Percentiles rank a stretch among this genome's conserved stretches.
Evolutionary conservation across 2,113 vertebrate species (phyloP).

Genomic region (Pituophis catenifer): DNA sequence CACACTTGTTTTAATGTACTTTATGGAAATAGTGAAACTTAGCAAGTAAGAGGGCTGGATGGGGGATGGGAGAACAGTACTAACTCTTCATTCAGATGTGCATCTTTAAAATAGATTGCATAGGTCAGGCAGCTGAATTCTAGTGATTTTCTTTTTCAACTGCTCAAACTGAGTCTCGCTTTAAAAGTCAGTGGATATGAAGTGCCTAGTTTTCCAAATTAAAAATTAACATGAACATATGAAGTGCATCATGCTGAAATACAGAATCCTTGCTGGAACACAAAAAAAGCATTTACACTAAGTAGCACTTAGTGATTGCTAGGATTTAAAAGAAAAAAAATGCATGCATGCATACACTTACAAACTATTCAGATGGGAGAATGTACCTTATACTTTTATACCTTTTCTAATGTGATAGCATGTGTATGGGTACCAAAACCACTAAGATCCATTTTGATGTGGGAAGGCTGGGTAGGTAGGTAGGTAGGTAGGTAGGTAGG

Average conservation of each 20-base stretch:
- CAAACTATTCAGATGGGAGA: not conserved
- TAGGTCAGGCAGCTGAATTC: conserved; percentile 58
- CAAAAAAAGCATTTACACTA: conserved; percentile 70
- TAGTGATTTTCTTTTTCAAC: conserved; percentile 44
- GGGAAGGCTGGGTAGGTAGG: not conserved
- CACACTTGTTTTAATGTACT: conserved; percentile 92
- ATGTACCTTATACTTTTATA: not conserved
- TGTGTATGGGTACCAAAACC: not conserved
- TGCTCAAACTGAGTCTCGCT: conserved; percentile 51
- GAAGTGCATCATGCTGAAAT: conserved; percentile 71
- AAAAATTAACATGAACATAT: conserved; percentile 71
- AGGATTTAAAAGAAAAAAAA: conserved; percentile 28
- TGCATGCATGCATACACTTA: not conserved
- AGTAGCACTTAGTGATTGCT: conserved; percentile 62
- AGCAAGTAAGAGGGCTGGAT: conserved; percentile 67
- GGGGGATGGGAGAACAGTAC: conserved; percentile 66
- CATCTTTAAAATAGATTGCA: conserved; percentile 76
- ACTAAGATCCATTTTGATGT: not conserved
- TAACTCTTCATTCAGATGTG: conserved; percentile 71
- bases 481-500: too few relatives aligned
- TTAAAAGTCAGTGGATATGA: conserved; percentile 59
- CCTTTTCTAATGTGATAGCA: not conserved
- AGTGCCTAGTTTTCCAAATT: conserved; percentile 73
- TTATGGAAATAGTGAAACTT: conserved; percentile 82
- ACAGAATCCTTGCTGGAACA: conserved; percentile 64